Base-by-base conservation (phyloP, 2,888 invertebrate species). In the Carabus problematicus region DNA sequence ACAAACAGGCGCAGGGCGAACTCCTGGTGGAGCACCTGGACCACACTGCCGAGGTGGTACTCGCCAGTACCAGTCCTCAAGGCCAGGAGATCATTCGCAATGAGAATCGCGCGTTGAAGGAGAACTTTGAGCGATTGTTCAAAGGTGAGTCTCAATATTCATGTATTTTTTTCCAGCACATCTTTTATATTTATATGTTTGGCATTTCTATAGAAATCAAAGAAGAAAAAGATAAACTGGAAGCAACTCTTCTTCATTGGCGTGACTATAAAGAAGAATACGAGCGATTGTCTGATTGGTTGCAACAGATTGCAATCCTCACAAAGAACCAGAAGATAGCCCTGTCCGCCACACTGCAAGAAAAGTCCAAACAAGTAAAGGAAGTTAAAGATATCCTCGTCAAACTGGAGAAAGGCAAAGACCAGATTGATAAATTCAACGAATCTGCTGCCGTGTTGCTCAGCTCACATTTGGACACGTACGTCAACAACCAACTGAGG, bases 211-310 rank as follows among this genome's bases (percentile, higher is more conserved):
- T 72, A 82, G 95, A 95, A 77, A 90, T 96, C 42, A 89, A 90
- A 77, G 88, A 92, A 75, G 94, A 95, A 79, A 94, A 95, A 77
- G 90, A 89, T 74, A 91, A 93, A 78, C 80, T 96, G 16, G 94
- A 94, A 82, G 87, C 88, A 1, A 93, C 91, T 2, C 88, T 95
- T 70, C 86, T 86, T 63, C 92, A 94, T 77, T 94, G 95, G 93
- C 87, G 94, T 66, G 92, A 94, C 71, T 96, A 93, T 82, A 95
- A 95, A 81, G 95, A 95, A 77, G 95, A 96, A 81, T 95, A 93
- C 77, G 95, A 96, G 79, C 87, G 93, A 71, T 82, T 96, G 12
- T 94, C 94, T 61, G 95, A 96, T 79, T 96, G 95, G 95, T 81
- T 96, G 40, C 95, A 95, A 77, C 95, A 95, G 80, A 93, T 93